Evolutionary conservation across 2,797 vertebrate species (phyloP).

Genomic region (Poeciliopsis paucimaculata): DNA sequence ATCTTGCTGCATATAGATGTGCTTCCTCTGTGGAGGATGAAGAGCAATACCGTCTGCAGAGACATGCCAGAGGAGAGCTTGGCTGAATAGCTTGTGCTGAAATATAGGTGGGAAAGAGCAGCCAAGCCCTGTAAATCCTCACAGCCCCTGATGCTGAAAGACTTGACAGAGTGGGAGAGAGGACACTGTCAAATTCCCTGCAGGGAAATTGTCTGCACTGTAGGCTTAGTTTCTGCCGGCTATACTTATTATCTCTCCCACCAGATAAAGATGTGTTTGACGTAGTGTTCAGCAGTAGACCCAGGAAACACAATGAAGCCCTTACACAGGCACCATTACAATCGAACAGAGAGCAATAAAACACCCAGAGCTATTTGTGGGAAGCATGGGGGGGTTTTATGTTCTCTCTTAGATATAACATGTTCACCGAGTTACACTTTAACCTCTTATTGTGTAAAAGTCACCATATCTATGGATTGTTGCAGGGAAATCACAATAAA

Average conservation of each 20-base stretch:
- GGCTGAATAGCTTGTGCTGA: conserved; percentile 58
- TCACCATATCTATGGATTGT: neutral
- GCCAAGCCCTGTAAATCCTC: conserved; percentile 68
- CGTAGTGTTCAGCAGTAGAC: conserved; percentile 59
- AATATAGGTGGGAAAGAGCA: conserved; percentile 58
- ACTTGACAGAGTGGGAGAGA: conserved; percentile 55
- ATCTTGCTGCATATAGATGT: conserved; percentile 22
- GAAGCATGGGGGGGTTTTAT: neutral
- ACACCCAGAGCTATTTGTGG: conserved; percentile 8
- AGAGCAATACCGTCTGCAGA: conserved; percentile 32
- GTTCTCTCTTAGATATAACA: conserved; percentile 5
- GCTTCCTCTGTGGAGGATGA: conserved; percentile 26
- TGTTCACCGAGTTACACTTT: neutral
- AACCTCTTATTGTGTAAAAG: neutral
- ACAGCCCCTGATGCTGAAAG: conserved; percentile 41
- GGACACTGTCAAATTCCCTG: conserved; percentile 65
- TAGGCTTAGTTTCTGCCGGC: conserved; percentile 64
- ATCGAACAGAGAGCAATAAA: conserved; percentile 8
- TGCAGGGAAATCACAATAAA: neutral
- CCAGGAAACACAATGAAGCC: conserved; percentile 32
- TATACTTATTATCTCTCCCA: conserved; percentile 68
- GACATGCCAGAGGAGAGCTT: conserved; percentile 40
- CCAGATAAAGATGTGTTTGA: conserved; percentile 70
- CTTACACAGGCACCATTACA: conserved; percentile 24
- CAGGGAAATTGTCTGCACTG: conserved; percentile 64